Base-by-base conservation (phyloP, 2,113 vertebrate genomes). In the Clarias magur region DNA sequence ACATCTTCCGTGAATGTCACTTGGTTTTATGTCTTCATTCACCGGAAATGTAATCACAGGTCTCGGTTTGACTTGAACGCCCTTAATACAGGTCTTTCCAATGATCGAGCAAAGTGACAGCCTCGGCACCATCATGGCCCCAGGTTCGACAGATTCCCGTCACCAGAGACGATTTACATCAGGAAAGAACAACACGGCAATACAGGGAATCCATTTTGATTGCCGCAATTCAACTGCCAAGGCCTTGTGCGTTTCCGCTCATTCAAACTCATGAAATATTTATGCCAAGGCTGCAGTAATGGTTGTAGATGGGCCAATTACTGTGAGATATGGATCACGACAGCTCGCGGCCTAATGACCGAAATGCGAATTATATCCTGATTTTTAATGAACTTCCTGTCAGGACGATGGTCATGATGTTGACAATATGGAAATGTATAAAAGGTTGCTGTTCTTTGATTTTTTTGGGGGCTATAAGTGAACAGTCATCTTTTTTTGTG, bases 301-400 rank as follows among this genome's bases (percentile, higher is more conserved):
- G 82, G n/a, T 60, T 87, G 86, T 63, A 27, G 89, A 91, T 91
- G 80, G 86, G 85, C 90, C 89, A 91, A 92, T 92, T 91, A 88
- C 53, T 62, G 84, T 90, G 91, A 91, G 87, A 90, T 91, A 89
- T 91, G 89, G 87, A 87, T 90, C 84, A 80, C 85, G 90, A 91
- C 91, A 90, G 88, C 87, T 72, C 3, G 57, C 56, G 81, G 84
- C 88, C 76, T 89, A 91, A 88, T 88, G 90, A 89, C 76, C 84
- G 85, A 91, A 89, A 88, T 87, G 88, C 76, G 72, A 87, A 88
- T 85, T 85, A 85, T 90, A 91, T 90, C 92, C 87, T 90, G 91
- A 93, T 91, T 89, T 86, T 76, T 85, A 56, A 87, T 79, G 86
- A 75, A 72, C 48, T 70, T 59, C 30, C 19, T 59, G 16, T 73